Conservation (phyloP, 1,140 invertebrate species). For the Cyphomyrmex costatus region DNA sequence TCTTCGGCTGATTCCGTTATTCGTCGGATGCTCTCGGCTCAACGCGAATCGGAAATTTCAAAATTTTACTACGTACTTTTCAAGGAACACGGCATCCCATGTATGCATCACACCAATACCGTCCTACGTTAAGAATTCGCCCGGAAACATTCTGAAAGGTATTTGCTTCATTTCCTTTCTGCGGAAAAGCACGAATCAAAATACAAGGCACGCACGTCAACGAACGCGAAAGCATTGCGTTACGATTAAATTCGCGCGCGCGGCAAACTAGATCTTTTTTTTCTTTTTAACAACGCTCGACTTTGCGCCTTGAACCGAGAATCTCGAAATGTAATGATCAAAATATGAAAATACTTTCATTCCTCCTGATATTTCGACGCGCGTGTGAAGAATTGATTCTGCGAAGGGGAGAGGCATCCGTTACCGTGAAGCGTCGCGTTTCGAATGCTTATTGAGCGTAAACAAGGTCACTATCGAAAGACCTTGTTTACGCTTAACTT, state of each 20-base stretch:
- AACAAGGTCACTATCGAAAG: neutral
- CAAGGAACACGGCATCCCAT: neutral
- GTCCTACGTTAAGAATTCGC: neutral
- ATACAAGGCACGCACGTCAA: neutral
- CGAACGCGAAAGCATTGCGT: neutral
- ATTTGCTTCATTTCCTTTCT: no score
- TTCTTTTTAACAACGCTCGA: neutral
- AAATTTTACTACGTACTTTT: neutral
- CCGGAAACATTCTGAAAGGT: neutral
- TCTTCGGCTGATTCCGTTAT: neutral
- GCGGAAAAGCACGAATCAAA: neutral
- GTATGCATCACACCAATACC: neutral
- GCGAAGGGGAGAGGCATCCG: no score
- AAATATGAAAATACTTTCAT: neutral
- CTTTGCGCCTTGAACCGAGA: neutral
- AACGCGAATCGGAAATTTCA: neutral
- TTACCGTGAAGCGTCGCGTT: no score
- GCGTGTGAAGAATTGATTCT: neutral
- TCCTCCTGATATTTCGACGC: neutral
- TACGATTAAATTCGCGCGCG: neutral
- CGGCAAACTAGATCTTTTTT: neutral
- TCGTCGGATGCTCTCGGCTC: neutral
- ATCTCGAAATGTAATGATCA: neutral
- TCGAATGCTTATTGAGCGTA: neutral
- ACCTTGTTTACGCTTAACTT: conserved; percentile 13